Conservation (phyloP, 2,888 invertebrate genomes). For the Alloscopus bannaensis region DNA sequence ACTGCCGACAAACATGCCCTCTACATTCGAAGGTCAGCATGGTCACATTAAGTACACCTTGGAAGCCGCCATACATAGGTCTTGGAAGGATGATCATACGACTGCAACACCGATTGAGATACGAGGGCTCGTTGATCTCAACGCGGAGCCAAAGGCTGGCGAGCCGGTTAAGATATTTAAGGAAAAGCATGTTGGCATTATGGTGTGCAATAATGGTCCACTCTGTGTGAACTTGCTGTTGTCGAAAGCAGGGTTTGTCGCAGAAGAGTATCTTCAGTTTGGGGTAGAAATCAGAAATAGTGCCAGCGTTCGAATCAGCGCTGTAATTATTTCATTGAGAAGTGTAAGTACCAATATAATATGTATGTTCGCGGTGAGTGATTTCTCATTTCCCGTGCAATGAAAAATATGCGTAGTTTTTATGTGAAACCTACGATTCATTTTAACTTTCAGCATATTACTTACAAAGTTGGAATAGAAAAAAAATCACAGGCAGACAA, state of each 20-base stretch:
- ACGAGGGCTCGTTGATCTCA: constrained; percentile 73
- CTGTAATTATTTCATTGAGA: constrained; percentile 55
- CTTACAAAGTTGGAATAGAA: constrained; percentile 52
- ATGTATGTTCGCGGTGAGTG: too few relatives aligned
- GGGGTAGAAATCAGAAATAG: constrained; percentile 74
- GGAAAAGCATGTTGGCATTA: constrained; percentile 74
- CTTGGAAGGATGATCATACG: constrained; percentile 71
- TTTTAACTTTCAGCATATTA: constrained; percentile 34
- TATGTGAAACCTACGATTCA: too few relatives aligned
- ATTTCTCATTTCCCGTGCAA: too few relatives aligned
- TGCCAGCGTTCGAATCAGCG: constrained; percentile 49
- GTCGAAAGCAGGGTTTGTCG: constrained; percentile 73
- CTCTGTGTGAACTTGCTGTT: constrained; percentile 74
- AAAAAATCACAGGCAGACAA: constrained; percentile 60
- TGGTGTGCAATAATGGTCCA: constrained; percentile 74
- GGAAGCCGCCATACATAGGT: constrained; percentile 74
- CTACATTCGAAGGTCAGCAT: constrained; percentile 58
- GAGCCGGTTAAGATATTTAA: constrained; percentile 72
- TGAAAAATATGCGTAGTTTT: too few relatives aligned
- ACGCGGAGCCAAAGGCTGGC: constrained; percentile 74
- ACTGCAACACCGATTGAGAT: constrained; percentile 73
- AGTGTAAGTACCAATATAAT: too few relatives aligned
- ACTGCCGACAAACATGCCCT: constrained; percentile 53
- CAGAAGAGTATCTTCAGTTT: constrained; percentile 74
- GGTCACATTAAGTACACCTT: constrained; percentile 73